Base-by-base conservation (phyloP, 2,888 invertebrate species). In the Platerodrilus igneus region DNA sequence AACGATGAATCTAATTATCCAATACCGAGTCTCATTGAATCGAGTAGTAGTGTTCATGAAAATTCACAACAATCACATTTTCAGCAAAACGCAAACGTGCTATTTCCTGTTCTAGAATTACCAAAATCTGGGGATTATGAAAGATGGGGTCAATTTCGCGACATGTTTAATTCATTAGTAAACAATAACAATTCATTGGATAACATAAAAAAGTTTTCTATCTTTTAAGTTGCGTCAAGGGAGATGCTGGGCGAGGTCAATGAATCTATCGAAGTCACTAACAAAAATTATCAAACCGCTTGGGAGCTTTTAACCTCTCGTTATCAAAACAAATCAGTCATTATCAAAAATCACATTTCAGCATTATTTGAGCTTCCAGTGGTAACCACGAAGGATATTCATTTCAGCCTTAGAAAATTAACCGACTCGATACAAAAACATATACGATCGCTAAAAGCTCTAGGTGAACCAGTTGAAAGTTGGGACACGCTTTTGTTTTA, bases 321-420 rank as follows among this genome's bases (percentile, higher is more conserved):
- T 7, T 32, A 15, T 15, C 14, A 33, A 16, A 33, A 33, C 21
- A 33, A 33, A 22, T 1, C 16, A 3, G 8, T 33, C 10, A 33
- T 33, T 11, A 8, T 33, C 1, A 22, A 33, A 23, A 33, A 33
- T 33, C 33, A 33, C 15, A 11, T 33, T 6, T 9, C 22, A 17
- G 22, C 11, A 17, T 16, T 33, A 9, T 33, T 33, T 8, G 33
- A 33, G 6, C 4, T 23, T 9, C 23, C 22, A 3, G 11, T 17
- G 7, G 15, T 33, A 21, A 22, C 14, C 6, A 22, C 9, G 6
- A 14, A 21, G n/a, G 2, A 16, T 3, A n/a, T n/a, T n/a, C 25
- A 33, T 25, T 8, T 11, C 5, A 13, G 9, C 17, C 23, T 33
- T 6, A 11, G 25, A 14, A 7, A 15, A n/a, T 9, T 33, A 10